These are phyloP conservation scores for Ceyx cyanopectus DNA, from an alignment of 2,113 vertebrate genomes.

Conservation along the genomic window DNA sequence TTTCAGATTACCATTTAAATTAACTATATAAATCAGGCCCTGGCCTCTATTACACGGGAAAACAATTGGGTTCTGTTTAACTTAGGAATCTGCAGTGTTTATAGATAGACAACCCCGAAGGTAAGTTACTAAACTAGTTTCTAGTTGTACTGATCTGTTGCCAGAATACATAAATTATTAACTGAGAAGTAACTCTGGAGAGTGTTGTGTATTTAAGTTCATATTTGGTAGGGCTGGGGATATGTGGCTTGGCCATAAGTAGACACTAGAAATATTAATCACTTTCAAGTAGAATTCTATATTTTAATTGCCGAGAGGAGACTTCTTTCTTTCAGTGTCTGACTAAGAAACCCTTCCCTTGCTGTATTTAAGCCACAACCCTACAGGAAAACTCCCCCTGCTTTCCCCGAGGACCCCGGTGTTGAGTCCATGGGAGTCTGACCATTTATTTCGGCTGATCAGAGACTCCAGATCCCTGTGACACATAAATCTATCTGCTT, in stretches of 20 bases:
- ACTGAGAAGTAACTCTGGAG: constrained; percentile 62
- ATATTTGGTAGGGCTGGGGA: constrained; percentile 57
- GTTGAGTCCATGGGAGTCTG: neutral
- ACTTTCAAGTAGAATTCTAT: constrained; percentile 64
- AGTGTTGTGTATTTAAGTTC: constrained; percentile 68
- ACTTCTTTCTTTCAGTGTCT: constrained; percentile 19
- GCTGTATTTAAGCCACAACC: neutral
- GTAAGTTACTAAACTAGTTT: constrained; percentile 74
- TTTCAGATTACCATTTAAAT: constrained; percentile 68
- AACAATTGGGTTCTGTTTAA: constrained; percentile 74
- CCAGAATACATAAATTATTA: constrained; percentile 74
- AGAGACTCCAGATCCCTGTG: constrained; percentile 2
- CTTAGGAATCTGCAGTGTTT: constrained; percentile 73
- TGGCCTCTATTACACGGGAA: constrained; percentile 49
- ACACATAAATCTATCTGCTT: neutral
- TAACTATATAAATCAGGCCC: constrained; percentile 68
- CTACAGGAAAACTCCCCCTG: constrained; percentile 42
- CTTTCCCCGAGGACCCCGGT: neutral
- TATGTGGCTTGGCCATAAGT: constrained; percentile 11
- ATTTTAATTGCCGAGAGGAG: constrained; percentile 62
- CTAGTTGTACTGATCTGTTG: constrained; percentile 70
- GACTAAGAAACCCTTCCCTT: constrained; percentile 23
- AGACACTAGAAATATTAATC: constrained; percentile 60
- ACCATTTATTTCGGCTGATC: constrained; percentile 27
- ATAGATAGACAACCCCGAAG: constrained; percentile 69